A percentile compares a stretch with the other conserved stretches of the same genome.
Evolutionary conservation across 2,113 vertebrate genomes (phyloP).

Genomic region (Oceanodroma tethys): DNA sequence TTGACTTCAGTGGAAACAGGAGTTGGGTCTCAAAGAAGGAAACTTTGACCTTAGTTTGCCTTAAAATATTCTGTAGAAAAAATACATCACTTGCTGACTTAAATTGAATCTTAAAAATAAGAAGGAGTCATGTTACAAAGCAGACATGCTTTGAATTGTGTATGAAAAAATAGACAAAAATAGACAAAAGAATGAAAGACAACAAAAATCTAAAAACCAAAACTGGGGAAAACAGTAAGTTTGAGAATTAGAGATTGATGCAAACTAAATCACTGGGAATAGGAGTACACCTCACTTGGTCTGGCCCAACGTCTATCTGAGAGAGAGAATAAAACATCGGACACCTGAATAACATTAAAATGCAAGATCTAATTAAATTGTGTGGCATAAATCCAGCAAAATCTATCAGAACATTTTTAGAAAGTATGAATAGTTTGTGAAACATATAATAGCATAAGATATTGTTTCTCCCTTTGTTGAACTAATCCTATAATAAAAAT

Average conservation of each 20-base stretch:
- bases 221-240: neutral
- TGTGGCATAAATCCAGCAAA: neutral
- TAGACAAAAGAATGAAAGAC: neutral
- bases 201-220: neutral
- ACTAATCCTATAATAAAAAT: neutral
- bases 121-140: neutral
- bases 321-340: neutral
- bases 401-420: neutral
- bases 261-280: neutral
- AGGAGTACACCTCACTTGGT: neutral
- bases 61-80: neutral
- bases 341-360: neutral
- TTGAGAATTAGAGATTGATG: neutral
- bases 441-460: neutral
- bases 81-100: neutral
- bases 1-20: neutral
- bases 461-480: neutral
- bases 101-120: neutral
- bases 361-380: neutral
- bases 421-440: neutral
- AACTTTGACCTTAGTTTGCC: neutral
- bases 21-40: neutral
- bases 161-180: neutral
- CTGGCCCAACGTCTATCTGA: neutral
- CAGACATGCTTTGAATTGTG: neutral